Evolutionary conservation across 2,888 invertebrate genomes (phyloP).

Genomic region (Formica aserva): DNA sequence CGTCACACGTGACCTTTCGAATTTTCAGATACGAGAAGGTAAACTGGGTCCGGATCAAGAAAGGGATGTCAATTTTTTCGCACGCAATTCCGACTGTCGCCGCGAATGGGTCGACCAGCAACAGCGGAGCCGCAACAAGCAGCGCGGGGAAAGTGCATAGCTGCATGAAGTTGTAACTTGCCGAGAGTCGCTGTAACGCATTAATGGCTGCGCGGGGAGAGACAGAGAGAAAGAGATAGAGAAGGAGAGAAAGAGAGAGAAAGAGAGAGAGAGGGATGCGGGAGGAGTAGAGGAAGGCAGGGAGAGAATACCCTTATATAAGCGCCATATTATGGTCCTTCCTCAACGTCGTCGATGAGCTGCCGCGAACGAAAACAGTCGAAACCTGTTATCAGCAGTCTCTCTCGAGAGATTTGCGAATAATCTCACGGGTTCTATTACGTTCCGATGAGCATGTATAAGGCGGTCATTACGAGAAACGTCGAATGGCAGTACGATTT

Average conservation of each 20-base stretch:
- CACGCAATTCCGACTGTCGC: constrained; percentile 3
- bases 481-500: background rate
- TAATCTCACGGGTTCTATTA: background rate
- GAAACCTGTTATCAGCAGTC: constrained; percentile 22
- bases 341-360: constrained; percentile 58
- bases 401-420: constrained; percentile 24
- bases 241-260: constrained; percentile 53
- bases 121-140: constrained; percentile 16
- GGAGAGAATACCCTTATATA: constrained; percentile 78
- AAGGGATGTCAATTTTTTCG: constrained; percentile 33
- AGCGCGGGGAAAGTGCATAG: constrained; percentile 77
- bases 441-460: background rate
- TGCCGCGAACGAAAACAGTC: background rate
- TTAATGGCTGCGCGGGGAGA: constrained; percentile 69
- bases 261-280: constrained; percentile 51
- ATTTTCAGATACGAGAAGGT: background rate
- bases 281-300: constrained; percentile 30
- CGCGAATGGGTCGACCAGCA: background rate
- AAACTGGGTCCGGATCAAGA: background rate
- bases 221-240: constrained; percentile 36
- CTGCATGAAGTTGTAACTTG: constrained; percentile 75
- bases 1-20: background rate
- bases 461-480: background rate
- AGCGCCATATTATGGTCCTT: constrained; percentile 74
- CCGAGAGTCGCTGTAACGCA: constrained; percentile 74